Evolutionary conservation across 2,888 invertebrate genomes (phyloP), one percentile per base, ranked within the genome.

Genomic region (Auanema freiburgensis): DNA sequence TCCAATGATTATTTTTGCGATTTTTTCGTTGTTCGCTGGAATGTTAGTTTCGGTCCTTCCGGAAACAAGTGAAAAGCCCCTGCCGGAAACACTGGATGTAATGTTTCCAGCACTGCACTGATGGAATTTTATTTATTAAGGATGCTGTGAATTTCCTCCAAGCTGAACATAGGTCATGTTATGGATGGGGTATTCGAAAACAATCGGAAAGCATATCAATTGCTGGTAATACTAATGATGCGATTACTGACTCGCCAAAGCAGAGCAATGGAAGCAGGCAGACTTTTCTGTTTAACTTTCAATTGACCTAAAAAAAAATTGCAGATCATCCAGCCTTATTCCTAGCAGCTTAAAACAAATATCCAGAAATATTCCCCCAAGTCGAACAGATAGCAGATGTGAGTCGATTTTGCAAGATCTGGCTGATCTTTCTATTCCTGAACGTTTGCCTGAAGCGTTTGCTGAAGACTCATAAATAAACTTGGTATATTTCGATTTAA

Each of bases 1-100:
- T 24, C 83, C 83, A 6, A 83, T 83, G 83, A 79, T 81, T 53
- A 83, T 84, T 52, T 83, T 83, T 51, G 78, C 81, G 41, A 73
- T 81, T 12, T 84, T 83, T 65, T 79, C 81, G 6, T 65, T 83
- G 8, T 75, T 83, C 46, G 83, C 83, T 23, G 83, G 80, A 21
- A 72, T 77, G 51, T 55, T 84, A 54, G 83, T 83, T 8, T 63
- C 78, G 24, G 71, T 83, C 49, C 61, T 84, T 58, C 83, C 83
- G 8, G 83, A 83, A 63, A 83, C 83, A 0, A 67, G 75, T 40
- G 83, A 82, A 54, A 77, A 72, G 53, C 83, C 83, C 42, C 69
- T 83, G 55, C 83, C 83, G 5, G 83, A 84, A 59, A 83, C 80
- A 3, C 57, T 80, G 8, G 76, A 77, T 63, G 76, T 75, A 44